Evolutionary conservation across 1,140 invertebrate genomes (phyloP).

Genomic region (Cylas formicarius): DNA sequence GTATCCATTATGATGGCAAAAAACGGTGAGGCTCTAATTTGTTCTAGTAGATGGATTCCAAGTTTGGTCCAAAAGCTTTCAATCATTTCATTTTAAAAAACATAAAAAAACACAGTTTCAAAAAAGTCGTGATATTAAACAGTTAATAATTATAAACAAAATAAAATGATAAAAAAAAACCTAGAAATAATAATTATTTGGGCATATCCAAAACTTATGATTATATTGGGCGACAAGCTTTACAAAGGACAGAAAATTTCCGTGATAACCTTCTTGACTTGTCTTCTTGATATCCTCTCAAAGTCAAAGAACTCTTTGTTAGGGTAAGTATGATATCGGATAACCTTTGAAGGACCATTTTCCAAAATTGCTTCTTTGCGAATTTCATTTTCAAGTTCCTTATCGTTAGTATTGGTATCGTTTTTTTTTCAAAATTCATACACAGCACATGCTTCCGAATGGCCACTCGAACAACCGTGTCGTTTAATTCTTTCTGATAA

Average conservation of each 20-base stretch:
- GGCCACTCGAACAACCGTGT: constrained; percentile 14
- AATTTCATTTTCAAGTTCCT: constrained; percentile 26
- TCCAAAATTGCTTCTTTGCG: constrained; percentile 25
- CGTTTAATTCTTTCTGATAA: constrained; percentile 8
- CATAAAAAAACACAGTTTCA: not conserved
- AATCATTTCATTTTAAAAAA: constrained; percentile 1
- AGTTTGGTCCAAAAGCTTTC: not conserved
- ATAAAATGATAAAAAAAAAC: too few relatives aligned
- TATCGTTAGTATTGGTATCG: constrained; percentile 25
- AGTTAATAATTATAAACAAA: too few relatives aligned
- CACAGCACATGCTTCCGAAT: constrained; percentile 28
- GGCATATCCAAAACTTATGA: too few relatives aligned
- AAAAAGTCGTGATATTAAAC: too few relatives aligned
- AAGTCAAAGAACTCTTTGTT: constrained; percentile 14
- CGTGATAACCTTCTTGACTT: constrained; percentile 10
- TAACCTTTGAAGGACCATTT: constrained; percentile 14
- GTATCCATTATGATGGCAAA: too few relatives aligned
- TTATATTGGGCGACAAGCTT: constrained; percentile 1
- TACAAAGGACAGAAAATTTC: constrained; percentile 13
- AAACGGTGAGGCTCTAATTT: too few relatives aligned
- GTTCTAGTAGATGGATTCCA: too few relatives aligned
- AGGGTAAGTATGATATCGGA: constrained; percentile 10
- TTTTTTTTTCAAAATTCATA: constrained; percentile 29
- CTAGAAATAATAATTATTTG: too few relatives aligned
- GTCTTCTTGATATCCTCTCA: constrained; percentile 12